Evolutionary conservation across 1,140 invertebrate species (phyloP), one percentile per base, ranked within the genome.

Genomic region (Drosophila oshimai): DNA sequence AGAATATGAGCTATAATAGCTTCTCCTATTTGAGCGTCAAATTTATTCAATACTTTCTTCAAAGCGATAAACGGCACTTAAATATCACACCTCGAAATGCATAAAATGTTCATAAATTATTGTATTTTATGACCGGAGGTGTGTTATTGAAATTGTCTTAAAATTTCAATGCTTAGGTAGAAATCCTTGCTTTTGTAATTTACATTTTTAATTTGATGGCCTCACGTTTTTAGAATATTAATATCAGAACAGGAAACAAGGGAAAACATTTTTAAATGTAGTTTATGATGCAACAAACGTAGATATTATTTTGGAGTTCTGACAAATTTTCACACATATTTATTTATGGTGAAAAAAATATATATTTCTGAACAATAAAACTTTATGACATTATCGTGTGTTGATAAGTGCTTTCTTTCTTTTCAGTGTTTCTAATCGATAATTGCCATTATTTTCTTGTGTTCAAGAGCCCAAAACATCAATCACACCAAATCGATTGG

Each of bases 401-500:
- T n/a, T n/a, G n/a, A n/a, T n/a, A 12, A 18, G 1, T 3, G 1
- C 0, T 10, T 10, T 10, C 2, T 44, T 13, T 9, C 7, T 17
- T 34, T 9, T 6, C 1, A 34, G 58, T 61, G 36, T 7, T 7
- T 0, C 2, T 1, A 9, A 62, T 62, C 22, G 54, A 60, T 62
- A 34, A 26, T 20, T 4, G 9, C 9, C 12, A 36, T 60, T 44
- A 62, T 33, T 62, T 28, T 13, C 3, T 15, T 33, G 1, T 1
- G 26, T 28, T 17, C 12, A 6, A 2, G 29, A 20, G 24, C n/a
- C 58, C 54, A 41, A 72, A 49, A 73, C 70, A 73, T 73, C 70
- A 73, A 73, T 73, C 70, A 73, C 61, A 4, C 24, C 31, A 12
- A 46, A 45, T 55, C 70, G 57, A 37, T 73, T 31, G 69, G 70